These are phyloP conservation scores for Ypsolopha scabrella DNA, from an alignment of 2,888 invertebrate genomes.

Conservation along the genomic window DNA sequence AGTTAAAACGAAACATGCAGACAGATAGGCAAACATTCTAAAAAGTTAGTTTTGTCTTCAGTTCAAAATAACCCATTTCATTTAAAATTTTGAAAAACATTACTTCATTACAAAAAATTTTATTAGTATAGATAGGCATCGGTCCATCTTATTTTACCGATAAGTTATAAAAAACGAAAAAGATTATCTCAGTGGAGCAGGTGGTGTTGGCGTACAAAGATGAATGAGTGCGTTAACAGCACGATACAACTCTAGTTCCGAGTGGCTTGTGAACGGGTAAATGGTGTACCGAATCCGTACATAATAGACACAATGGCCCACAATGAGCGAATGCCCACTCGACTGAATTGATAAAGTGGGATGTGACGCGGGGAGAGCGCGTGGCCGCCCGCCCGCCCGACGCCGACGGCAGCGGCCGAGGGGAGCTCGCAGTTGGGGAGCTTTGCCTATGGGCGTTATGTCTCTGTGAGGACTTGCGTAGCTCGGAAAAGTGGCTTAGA, in stretches of 20 bases:
- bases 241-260: slow-evolving; percentile 1
- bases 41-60: too few relatives aligned
- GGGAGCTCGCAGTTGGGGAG: slow-evolving; percentile 1
- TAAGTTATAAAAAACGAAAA: too few relatives aligned
- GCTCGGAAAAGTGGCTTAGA: background rate
- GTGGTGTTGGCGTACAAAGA: too few relatives aligned
- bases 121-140: too few relatives aligned
- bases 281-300: slow-evolving; percentile 49
- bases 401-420: slow-evolving; percentile 8
- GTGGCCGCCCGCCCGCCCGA: slow-evolving; percentile 34
- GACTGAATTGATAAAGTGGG: slow-evolving; percentile 67
- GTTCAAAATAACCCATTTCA: too few relatives aligned
- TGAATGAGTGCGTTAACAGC: too few relatives aligned
- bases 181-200: too few relatives aligned
- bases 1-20: too few relatives aligned
- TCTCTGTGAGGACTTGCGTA: background rate
- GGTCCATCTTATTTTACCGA: too few relatives aligned
- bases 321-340: slow-evolving; percentile 66
- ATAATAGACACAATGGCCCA: slow-evolving; percentile 59
- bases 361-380: slow-evolving; percentile 33
- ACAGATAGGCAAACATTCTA: too few relatives aligned
- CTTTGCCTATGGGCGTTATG: background rate
- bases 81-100: too few relatives aligned
- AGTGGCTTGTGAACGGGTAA: slow-evolving; percentile 49
- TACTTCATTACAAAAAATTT: too few relatives aligned